Evolutionary conservation across 2,888 invertebrate genomes (phyloP), one percentile per base, ranked within the genome.

Genomic region (Bruchidius siliquastri): DNA sequence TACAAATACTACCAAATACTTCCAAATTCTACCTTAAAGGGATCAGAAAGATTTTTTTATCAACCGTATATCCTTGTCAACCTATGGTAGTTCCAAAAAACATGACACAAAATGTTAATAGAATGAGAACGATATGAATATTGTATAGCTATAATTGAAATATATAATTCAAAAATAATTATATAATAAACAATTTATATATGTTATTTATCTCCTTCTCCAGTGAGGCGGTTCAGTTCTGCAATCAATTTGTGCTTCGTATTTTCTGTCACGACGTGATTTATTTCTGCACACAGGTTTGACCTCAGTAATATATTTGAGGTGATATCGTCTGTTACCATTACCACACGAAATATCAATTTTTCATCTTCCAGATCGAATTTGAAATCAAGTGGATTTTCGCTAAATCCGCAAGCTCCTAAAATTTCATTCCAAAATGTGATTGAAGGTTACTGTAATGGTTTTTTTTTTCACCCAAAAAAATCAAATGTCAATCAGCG

Each of bases 381-480:
- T 71, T 78, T 77, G 32, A 77, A 77, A 68, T 77, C 78, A 21
- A 79, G 72, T 30, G 79, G 80, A 70, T 78, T 79, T 68, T 77
- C 77, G 49, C 76, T 76, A 69, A 79, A 81, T 20, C 81, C 81
- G 73, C 80, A 80, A 22, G 81, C 81, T 71, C 80, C 81, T 81
- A 71, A 72, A 77, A 76, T 74, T 69, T 72, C 22, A 73, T 22
- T 70, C 21, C 6, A 67, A 67, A 68, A 22, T n/a, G 22, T 22
- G 21, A 20, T 49, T 22, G 2, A 2, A 66, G 67, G 21, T 72
- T 66, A 26, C n/a, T 20, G 18, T 32, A n/a, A 1, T n/a, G 21
- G 3, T n/a, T 26, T 10, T 26, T 4, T 26, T 26, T 26, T 26
- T n/a, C n/a, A n/a, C n/a, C n/a, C n/a, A n/a, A n/a, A 8, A 26